phyloP scores from a whole-genome alignment of 2,888 invertebrate species.

The Chromoteleia sp. region DNA sequence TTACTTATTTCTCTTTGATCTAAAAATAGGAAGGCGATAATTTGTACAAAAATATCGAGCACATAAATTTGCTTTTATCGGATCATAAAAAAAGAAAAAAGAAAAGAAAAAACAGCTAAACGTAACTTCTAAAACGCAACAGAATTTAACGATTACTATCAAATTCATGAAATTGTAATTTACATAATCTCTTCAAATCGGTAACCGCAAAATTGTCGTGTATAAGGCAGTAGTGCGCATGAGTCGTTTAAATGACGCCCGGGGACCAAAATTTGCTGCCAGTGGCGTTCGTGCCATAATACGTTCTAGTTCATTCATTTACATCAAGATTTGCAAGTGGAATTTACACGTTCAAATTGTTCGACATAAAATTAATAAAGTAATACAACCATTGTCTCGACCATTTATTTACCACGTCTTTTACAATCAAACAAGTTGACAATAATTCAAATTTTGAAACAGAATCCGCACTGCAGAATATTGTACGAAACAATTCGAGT shows the following conservation, averaged over 20 bases:
- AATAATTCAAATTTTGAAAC: slow-evolving; percentile 9
- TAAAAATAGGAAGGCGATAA: no score
- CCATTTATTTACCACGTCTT: slow-evolving; percentile 4
- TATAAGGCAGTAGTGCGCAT: slow-evolving; percentile 3
- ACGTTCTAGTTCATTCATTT: slow-evolving; percentile 23
- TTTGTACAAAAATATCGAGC: no score
- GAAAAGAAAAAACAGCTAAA: neutral
- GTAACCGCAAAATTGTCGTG: slow-evolving; percentile 34
- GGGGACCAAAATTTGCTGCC: slow-evolving; percentile 30
- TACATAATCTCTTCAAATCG: slow-evolving; percentile 37
- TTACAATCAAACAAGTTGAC: neutral
- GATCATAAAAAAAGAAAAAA: no score
- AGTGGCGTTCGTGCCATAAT: slow-evolving; percentile 21
- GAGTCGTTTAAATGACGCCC: slow-evolving; percentile 16
- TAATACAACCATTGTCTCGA: neutral
- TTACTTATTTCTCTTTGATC: no score
- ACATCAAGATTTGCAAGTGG: slow-evolving; percentile 23
- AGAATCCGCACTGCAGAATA: slow-evolving; percentile 26
- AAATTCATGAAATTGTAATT: slow-evolving; percentile 23
- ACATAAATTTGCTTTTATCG: no score
- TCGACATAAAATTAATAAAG: slow-evolving; percentile 1
- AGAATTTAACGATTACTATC: slow-evolving; percentile 15
- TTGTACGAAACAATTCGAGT: slow-evolving; percentile 32
- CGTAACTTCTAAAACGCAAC: neutral
- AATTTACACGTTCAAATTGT: slow-evolving; percentile 4